phyloP scores from a whole-genome alignment of 2,888 invertebrate species.

The Nemotelus nigrinus region DNA sequence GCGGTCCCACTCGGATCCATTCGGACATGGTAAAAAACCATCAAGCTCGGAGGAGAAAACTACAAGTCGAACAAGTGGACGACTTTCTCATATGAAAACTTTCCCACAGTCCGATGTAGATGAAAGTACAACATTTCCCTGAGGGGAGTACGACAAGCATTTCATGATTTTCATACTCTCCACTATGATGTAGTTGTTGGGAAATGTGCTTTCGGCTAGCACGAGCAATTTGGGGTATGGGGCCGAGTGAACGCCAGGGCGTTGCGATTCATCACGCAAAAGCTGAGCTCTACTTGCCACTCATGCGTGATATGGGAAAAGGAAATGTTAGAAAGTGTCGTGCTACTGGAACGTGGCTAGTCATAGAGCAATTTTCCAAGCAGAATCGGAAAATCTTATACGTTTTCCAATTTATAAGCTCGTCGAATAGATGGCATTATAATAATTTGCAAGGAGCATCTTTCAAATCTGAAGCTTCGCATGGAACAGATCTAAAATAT shows the following conservation, averaged over 20 bases:
- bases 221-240: slow-evolving; percentile 21
- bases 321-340: background rate
- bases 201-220: slow-evolving; percentile 21
- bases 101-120: slow-evolving; percentile 15
- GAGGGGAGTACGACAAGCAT: slow-evolving; percentile 2
- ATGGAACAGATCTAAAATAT: too few relatives aligned
- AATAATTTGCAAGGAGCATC: background rate
- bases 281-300: slow-evolving; percentile 10
- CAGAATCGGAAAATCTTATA: background rate
- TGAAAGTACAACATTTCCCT: slow-evolving; percentile 39
- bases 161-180: slow-evolving; percentile 33
- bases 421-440: slow-evolving; percentile 2
- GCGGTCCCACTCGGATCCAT: slow-evolving; percentile 3
- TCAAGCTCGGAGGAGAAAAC: slow-evolving; percentile 3
- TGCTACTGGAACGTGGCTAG: background rate
- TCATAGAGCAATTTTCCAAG: background rate
- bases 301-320: slow-evolving; percentile 34
- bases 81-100: slow-evolving; percentile 14
- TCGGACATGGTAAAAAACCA: background rate
- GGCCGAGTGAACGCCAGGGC: slow-evolving; percentile 47
- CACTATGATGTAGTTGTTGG: slow-evolving; percentile 43
- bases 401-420: background rate
- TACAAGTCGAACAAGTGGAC: slow-evolving; percentile 14
- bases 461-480: too few relatives aligned
- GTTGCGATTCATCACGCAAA: slow-evolving; percentile 40